Evolutionary conservation across 2,797 vertebrate species (phyloP), one percentile per base, ranked within the genome.

Genomic region (Centropyge bicolor): DNA sequence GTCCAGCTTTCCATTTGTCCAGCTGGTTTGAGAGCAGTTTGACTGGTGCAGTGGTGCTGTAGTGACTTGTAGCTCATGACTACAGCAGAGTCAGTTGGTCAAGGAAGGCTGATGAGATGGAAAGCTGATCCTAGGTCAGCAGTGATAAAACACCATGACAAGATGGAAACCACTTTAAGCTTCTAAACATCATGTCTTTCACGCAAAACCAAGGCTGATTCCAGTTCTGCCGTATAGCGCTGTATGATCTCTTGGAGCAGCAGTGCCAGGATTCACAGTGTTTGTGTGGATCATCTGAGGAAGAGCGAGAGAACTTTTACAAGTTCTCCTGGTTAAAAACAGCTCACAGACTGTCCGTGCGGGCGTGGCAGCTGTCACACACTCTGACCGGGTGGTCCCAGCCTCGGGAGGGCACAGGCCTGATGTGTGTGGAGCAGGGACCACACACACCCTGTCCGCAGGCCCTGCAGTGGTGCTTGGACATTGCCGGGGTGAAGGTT

Each of bases 341-440:
- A 24, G 49, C 60, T 93, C 89, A 96, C 83, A 95, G 87, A 51
- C 63, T 87, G 54, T 92, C 92, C 6, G 83, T 92, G 62, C 75
- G 87, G 9, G 81, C 69, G 45, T 92, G 91, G 67, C 96, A 97
- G 70, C 62, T 22, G 61, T 95, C 85, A 14, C 96, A 97, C 51
- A 97, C 95, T 68, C 96, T 88, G 74, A 97, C 96, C 0, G 96
- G 95, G 82, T 97, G 96, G 87, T 96, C 95, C 96, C 96, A 97
- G 51, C 96, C 96, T 0, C 95, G 92, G 36, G 95, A 95, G 27
- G 96, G 96, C 22, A 97, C 96, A 0, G 95, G 79, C 7, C 91
- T 93, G 87, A 52, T 84, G 77, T 92, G 91, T 1, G 90, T 80
- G 52, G 96, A 97, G 91, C 96, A 97, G 68, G 57, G 68, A 0